These are phyloP conservation scores for Martes martes DNA, from an alignment of 2,113 vertebrate genomes.

Conservation along the genomic window DNA sequence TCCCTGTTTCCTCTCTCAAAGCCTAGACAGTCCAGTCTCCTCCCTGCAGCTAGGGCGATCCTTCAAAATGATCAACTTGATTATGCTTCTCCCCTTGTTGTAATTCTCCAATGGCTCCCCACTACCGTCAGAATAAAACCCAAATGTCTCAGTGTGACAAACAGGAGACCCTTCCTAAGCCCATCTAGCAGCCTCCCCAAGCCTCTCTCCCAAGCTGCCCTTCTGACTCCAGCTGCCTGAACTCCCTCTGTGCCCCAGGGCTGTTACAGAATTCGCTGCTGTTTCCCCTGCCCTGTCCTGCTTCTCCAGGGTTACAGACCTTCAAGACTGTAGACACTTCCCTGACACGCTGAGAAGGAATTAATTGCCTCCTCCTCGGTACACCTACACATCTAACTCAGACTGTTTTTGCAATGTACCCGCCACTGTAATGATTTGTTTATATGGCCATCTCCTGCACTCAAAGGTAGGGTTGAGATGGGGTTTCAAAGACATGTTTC, in stretches of 20 bases:
- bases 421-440: not conserved
- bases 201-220: not conserved
- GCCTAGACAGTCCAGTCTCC: not conserved
- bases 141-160: not conserved
- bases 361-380: not conserved
- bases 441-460: not conserved
- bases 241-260: not conserved
- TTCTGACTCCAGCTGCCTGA: not conserved
- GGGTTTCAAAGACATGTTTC: not conserved
- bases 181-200: not conserved
- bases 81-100: not conserved
- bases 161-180: not conserved
- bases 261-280: fast-evolving
- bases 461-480: not conserved
- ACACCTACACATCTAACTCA: not conserved
- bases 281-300: not conserved
- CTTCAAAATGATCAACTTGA: not conserved
- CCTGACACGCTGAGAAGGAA: slow-evolving; percentile 1
- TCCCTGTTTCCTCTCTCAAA: not conserved
- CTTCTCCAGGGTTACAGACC: not conserved
- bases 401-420: not conserved
- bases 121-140: not conserved
- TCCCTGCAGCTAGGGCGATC: not conserved
- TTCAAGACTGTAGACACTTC: not conserved
- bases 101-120: not conserved